A percentile compares a stretch with the other conserved stretches of the same genome.
Conservation (phyloP, 2,888 invertebrate species). For the Noctua pronuba region DNA sequence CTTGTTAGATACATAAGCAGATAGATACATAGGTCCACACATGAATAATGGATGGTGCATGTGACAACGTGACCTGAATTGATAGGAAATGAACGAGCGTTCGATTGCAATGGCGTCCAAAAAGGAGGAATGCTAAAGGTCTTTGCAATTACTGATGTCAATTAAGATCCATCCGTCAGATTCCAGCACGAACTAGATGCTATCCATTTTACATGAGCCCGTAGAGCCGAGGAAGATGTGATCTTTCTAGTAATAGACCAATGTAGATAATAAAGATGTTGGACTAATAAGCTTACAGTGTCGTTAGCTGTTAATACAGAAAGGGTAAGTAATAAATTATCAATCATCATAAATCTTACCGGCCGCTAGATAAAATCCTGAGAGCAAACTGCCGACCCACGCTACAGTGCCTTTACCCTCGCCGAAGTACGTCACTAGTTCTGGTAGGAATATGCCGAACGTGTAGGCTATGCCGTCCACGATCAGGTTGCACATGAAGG, state of each 20-base stretch:
- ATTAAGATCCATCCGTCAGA: conserved; percentile 37
- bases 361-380: conserved; percentile 98
- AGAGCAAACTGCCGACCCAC: conserved; percentile 98
- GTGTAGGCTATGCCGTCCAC: conserved; percentile 99
- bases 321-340: conserved; percentile 39
- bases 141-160: conserved; percentile 49
- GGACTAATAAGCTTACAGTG: conserved; percentile 12
- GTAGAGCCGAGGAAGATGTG: background rate
- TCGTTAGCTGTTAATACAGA: conserved; percentile 22
- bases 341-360: conserved; percentile 90
- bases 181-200: background rate
- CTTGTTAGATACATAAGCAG: conserved; percentile 20
- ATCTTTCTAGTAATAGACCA: background rate
- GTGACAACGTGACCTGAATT: conserved; percentile 79
- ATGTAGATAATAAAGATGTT: conserved; percentile 16
- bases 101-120: conserved; percentile 61
- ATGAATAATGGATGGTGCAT: conserved; percentile 72
- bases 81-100: conserved; percentile 74
- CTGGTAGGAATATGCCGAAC: conserved; percentile 97
- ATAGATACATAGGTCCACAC: conserved; percentile 40
- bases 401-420: conserved; percentile 97
- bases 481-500: conserved; percentile 99
- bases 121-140: conserved; percentile 53
- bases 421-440: conserved; percentile 95
- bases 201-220: conserved; percentile 7